Evolutionary conservation across 1,140 invertebrate species (phyloP).

Genomic region (Laupala kohalensis): DNA sequence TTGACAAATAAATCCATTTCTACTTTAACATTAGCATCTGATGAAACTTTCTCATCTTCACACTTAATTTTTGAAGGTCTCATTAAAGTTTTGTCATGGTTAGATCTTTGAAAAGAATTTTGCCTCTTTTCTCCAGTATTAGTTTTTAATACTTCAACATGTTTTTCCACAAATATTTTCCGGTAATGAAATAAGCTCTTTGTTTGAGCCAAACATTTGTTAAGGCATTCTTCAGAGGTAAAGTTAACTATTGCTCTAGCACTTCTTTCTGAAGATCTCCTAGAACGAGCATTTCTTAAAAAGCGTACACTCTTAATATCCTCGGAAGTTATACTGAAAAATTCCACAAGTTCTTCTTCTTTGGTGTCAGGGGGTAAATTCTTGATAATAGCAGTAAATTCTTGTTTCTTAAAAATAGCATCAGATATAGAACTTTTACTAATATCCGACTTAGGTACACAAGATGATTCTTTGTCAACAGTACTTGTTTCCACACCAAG

Average conservation of each 20-base stretch:
- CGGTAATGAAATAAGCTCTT: background rate
- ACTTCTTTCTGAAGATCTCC: background rate
- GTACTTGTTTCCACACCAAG: too few relatives aligned
- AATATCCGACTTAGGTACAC: too few relatives aligned
- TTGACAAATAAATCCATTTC: background rate
- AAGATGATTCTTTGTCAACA: too few relatives aligned
- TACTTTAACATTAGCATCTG: background rate
- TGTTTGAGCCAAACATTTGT: background rate
- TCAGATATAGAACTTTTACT: background rate
- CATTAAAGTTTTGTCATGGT: background rate
- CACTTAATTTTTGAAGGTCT: background rate
- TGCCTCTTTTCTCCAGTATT: background rate
- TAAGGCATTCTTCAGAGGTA: background rate
- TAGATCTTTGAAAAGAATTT: background rate
- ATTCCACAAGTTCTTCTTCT: background rate
- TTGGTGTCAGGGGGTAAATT: background rate
- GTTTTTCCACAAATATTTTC: background rate
- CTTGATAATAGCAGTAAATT: background rate
- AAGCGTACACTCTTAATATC: background rate
- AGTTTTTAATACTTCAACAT: background rate
- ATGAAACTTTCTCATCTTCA: background rate
- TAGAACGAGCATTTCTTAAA: background rate
- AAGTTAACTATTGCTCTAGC: background rate
- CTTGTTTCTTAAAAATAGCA: background rate
- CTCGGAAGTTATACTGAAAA: background rate